phyloP scores from a whole-genome alignment of 1,140 invertebrate genomes.

The Zaprionus kolodkinae region DNA sequence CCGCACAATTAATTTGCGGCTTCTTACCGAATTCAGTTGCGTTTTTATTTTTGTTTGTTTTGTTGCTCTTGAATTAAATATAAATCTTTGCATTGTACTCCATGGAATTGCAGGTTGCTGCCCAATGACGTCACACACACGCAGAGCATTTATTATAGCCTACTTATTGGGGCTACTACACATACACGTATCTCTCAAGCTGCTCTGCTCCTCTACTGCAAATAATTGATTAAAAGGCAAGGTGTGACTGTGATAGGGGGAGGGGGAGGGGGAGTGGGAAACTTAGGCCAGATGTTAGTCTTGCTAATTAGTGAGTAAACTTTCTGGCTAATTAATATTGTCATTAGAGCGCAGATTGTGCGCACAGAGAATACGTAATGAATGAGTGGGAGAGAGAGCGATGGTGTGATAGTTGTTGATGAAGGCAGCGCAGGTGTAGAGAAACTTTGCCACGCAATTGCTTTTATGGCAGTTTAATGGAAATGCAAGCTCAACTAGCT shows the following conservation, averaged over 20 bases:
- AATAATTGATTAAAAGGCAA: slow-evolving; percentile 72
- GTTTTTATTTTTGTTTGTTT: slow-evolving; percentile 30
- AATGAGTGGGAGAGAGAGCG: slow-evolving; percentile 1
- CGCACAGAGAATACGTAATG: slow-evolving; percentile 7
- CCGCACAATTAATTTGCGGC: slow-evolving; percentile 70
- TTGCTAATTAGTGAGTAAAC: slow-evolving; percentile 75
- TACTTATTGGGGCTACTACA: slow-evolving; percentile 33
- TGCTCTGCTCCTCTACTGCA: slow-evolving; percentile 7
- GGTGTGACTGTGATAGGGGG: not conserved
- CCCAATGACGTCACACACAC: slow-evolving; percentile 64
- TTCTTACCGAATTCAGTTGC: slow-evolving; percentile 47
- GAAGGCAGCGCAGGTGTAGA: not conserved
- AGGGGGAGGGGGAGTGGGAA: no score
- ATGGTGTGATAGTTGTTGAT: not conserved
- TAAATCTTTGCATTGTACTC: slow-evolving; percentile 69
- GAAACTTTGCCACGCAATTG: not conserved
- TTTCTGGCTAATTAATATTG: slow-evolving; percentile 80
- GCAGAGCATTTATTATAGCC: slow-evolving; percentile 27
- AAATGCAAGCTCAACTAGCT: not conserved
- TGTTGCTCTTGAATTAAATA: slow-evolving; percentile 64
- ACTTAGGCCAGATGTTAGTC: not conserved
- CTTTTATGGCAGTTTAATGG: not conserved
- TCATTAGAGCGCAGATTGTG: slow-evolving; percentile 67
- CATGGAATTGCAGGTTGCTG: slow-evolving; percentile 55
- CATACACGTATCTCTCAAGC: not conserved